Conservation (phyloP, 1,140 invertebrate genomes). For the silkworm (Bombyx mori) region DNA sequence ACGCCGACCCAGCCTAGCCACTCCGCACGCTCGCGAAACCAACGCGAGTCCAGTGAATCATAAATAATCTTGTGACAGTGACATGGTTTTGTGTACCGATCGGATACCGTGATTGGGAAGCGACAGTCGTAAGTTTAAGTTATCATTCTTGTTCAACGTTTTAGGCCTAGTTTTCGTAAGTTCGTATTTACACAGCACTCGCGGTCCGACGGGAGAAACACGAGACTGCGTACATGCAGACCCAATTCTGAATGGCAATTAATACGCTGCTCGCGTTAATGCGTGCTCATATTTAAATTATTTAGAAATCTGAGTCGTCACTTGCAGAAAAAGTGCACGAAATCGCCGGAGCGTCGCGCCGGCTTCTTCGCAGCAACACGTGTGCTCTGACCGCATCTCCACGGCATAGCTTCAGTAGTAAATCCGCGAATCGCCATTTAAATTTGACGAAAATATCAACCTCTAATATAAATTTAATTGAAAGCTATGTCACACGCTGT, state of each 20-base stretch:
- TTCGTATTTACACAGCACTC: constrained; percentile 10
- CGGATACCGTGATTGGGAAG: constrained; percentile 47
- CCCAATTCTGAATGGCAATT: constrained; percentile 46
- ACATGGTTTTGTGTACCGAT: constrained; percentile 57
- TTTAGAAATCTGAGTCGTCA: constrained; percentile 64
- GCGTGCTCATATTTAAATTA: constrained; percentile 65
- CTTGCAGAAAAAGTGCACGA: constrained; percentile 58
- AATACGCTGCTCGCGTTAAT: constrained; percentile 36
- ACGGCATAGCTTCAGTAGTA: too few relatives aligned
- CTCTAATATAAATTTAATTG: too few relatives aligned
- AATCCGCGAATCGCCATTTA: too few relatives aligned
- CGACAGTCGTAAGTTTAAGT: constrained; percentile 48
- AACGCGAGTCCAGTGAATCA: constrained; percentile 27
- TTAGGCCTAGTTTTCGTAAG: background rate
- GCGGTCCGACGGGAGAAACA: constrained; percentile 27
- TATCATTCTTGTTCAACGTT: background rate
- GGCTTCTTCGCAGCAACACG: background rate
- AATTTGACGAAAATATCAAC: too few relatives aligned
- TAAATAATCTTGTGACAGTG: constrained; percentile 49
- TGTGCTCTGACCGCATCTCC: too few relatives aligned
- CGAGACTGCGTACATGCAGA: constrained; percentile 39
- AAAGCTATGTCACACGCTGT: too few relatives aligned
- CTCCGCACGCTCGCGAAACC: constrained; percentile 15
- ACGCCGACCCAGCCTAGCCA: constrained; percentile 20
- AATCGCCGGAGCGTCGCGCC: constrained; percentile 46